phyloP scores from a whole-genome alignment of 2,888 invertebrate genomes.

The Cistogaster globosa region DNA sequence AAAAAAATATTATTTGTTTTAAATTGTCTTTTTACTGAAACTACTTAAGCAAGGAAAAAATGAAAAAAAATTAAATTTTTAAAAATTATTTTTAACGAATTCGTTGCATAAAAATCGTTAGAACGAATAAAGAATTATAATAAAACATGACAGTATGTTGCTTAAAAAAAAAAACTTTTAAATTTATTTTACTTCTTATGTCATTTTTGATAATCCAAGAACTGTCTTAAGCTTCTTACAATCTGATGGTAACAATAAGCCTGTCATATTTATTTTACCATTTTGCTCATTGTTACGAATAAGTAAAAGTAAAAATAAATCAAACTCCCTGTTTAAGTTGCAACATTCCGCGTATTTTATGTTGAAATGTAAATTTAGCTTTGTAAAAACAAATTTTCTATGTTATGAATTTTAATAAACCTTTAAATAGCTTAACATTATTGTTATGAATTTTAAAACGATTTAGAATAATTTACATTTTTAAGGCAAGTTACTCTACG shows the following conservation, averaged over 20 bases:
- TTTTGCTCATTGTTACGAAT: background rate
- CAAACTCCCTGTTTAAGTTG: background rate
- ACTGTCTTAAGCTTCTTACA: background rate
- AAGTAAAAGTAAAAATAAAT: background rate
- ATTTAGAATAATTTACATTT: slow-evolving; percentile 59
- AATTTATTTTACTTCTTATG: no score
- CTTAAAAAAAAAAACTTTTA: no score
- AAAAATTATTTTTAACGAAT: no score
- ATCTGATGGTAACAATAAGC: background rate
- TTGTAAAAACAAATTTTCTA: slow-evolving; percentile 1
- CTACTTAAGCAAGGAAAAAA: no score
- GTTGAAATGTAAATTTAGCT: background rate
- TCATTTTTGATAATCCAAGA: no score
- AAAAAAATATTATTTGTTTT: no score
- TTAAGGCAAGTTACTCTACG: slow-evolving; percentile 18
- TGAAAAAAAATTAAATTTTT: no score
- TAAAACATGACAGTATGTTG: no score
- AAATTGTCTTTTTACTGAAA: no score
- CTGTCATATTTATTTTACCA: background rate
- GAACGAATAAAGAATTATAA: no score
- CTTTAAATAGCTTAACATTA: slow-evolving; percentile 56
- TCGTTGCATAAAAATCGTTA: no score
- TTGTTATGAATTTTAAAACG: slow-evolving; percentile 67
- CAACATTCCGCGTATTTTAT: slow-evolving; percentile 2
- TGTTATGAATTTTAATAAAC: slow-evolving; percentile 54